Evolutionary conservation across 2,113 vertebrate species (phyloP).

Genomic region (Rhinogobius similis): DNA sequence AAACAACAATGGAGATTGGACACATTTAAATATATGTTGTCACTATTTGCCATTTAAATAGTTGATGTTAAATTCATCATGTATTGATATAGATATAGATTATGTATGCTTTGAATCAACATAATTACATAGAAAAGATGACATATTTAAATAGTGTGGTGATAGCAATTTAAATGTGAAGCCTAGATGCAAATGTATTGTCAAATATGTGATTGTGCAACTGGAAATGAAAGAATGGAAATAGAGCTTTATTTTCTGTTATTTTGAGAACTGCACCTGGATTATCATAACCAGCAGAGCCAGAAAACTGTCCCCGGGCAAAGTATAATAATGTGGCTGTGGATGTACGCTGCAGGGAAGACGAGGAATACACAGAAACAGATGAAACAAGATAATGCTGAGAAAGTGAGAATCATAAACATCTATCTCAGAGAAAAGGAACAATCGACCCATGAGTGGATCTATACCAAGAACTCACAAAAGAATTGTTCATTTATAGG

Average conservation of each 20-base stretch:
- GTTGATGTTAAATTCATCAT: no score
- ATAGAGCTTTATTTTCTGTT: background rate
- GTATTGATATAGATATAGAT: no score
- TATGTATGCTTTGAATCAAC: background rate
- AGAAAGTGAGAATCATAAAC: constrained; percentile 1
- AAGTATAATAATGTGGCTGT: constrained; percentile 1
- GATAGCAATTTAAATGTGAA: background rate
- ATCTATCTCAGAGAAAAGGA: constrained; percentile 15
- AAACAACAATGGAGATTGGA: no score
- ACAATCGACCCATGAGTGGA: background rate
- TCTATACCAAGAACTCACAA: background rate
- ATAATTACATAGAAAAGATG: background rate
- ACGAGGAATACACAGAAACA: background rate
- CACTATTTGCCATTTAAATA: no score
- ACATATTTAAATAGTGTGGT: no score
- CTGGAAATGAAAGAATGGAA: background rate
- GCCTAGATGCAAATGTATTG: background rate
- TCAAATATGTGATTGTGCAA: background rate
- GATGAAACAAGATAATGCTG: constrained; percentile 1
- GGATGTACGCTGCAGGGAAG: constrained; percentile 1
- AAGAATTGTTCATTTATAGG: constrained; percentile 12
- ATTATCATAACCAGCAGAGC: constrained; percentile 8
- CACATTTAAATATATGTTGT: no score
- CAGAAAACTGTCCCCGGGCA: background rate
- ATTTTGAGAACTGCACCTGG: background rate